A percentile compares a stretch with the other conserved stretches of the same genome.
Evolutionary conservation across 1,140 invertebrate genomes (phyloP).

Genomic region (Artemia franciscana): DNA sequence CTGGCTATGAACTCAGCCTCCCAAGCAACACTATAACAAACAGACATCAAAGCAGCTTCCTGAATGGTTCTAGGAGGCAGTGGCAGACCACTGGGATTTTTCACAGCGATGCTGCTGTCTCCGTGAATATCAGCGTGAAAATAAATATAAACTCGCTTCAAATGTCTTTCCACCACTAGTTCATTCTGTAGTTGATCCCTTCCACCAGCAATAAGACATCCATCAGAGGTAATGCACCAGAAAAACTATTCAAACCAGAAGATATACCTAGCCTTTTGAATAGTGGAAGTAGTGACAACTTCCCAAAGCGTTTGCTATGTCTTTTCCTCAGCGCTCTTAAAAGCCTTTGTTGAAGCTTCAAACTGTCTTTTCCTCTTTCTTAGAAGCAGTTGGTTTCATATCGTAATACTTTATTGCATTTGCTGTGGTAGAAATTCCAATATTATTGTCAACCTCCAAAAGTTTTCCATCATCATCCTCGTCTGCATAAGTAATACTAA

Average conservation of each 20-base stretch:
- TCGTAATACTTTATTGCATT: slow-evolving; percentile 89
- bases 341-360: slow-evolving; percentile 73
- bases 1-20: slow-evolving; percentile 81
- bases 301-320: slow-evolving; percentile 87
- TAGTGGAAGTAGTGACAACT: slow-evolving; percentile 71
- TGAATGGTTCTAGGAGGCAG: slow-evolving; percentile 81
- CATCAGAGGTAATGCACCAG: slow-evolving; percentile 95
- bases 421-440: slow-evolving; percentile 68
- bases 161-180: slow-evolving; percentile 79
- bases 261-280: slow-evolving; percentile 72
- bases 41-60: slow-evolving; percentile 89
- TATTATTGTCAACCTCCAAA: slow-evolving; percentile 63
- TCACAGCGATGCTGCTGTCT: slow-evolving; percentile 78
- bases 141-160: slow-evolving; percentile 58
- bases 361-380: slow-evolving; percentile 92
- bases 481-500: slow-evolving; percentile 48
- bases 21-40: slow-evolving; percentile 90
- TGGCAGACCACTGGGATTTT: slow-evolving; percentile 44
- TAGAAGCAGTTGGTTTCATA: slow-evolving; percentile 63
- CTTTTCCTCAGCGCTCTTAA: slow-evolving; percentile 88
- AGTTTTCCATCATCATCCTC: slow-evolving; percentile 28
- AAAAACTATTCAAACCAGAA: slow-evolving; percentile 99
- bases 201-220: slow-evolving; percentile 54
- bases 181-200: slow-evolving; percentile 96
- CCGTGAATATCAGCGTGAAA: slow-evolving; percentile 82